Conservation (phyloP, 2,888 invertebrate species). For the Rhorus exstirpatorius region DNA sequence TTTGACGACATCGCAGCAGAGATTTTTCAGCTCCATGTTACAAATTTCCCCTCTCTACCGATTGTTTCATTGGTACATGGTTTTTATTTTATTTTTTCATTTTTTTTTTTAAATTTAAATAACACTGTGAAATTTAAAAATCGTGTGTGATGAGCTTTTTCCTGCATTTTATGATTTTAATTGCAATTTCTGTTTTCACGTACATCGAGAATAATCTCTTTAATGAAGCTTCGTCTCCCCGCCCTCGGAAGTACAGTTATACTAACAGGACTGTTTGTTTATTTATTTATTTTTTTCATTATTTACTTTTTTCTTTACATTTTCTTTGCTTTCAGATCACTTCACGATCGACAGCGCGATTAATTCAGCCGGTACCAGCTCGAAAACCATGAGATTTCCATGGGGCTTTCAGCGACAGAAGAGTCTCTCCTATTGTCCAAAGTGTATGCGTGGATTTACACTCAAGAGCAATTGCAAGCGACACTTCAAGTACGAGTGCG, state of each 20-base stretch:
- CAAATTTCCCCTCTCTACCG: neutral
- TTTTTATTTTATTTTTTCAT: neutral
- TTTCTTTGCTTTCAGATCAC: slow-evolving; percentile 76
- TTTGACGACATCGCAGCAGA: neutral
- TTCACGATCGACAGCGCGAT: slow-evolving; percentile 72
- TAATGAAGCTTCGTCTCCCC: neutral
- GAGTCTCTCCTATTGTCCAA: slow-evolving; percentile 77
- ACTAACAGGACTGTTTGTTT: no score
- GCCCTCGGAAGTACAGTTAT: no score
- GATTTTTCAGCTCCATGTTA: neutral
- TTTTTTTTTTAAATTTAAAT: neutral
- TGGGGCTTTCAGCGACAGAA: slow-evolving; percentile 61
- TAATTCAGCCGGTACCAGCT: slow-evolving; percentile 62
- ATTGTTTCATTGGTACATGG: slow-evolving; percentile 6
- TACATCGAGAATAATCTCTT: neutral
- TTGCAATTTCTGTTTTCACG: slow-evolving; percentile 7
- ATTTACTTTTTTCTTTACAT: slow-evolving; percentile 11
- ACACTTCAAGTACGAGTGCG: slow-evolving; percentile 85
- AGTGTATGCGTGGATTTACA: slow-evolving; percentile 80
- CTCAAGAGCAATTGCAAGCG: slow-evolving; percentile 81
- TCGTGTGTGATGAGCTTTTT: neutral
- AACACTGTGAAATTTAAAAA: neutral
- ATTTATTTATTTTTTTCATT: no score
- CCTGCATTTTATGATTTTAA: slow-evolving; percentile 8
- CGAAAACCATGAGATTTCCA: slow-evolving; percentile 30